phyloP scores from a whole-genome alignment of 2,888 invertebrate genomes.

The Brachyptera risi region DNA sequence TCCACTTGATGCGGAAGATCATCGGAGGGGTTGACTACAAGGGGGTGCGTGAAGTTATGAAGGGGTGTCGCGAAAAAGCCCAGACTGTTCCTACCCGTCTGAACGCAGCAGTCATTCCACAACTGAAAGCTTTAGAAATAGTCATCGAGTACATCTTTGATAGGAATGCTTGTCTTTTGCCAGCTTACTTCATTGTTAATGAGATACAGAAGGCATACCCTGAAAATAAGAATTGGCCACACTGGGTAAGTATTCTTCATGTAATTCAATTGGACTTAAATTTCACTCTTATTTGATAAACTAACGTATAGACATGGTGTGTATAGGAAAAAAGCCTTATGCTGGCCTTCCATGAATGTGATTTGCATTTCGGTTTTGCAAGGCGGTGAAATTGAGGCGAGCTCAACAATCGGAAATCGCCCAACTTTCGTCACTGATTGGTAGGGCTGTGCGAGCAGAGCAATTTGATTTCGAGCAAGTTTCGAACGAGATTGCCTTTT shows the following conservation, averaged over 20 bases:
- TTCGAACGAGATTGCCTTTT: too few relatives aligned
- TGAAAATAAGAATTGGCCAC: slow-evolving; percentile 77
- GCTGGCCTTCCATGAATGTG: too few relatives aligned
- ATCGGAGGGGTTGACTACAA: slow-evolving; percentile 94
- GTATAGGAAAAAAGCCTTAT: too few relatives aligned
- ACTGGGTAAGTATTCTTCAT: slow-evolving; percentile 66
- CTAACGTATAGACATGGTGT: too few relatives aligned
- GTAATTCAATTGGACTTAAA: too few relatives aligned
- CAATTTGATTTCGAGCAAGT: too few relatives aligned
- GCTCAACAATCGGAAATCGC: too few relatives aligned
- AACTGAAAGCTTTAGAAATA: slow-evolving; percentile 73
- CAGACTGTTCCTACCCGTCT: slow-evolving; percentile 73
- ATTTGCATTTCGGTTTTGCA: too few relatives aligned
- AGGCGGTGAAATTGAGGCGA: too few relatives aligned
- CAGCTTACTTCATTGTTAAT: slow-evolving; percentile 92
- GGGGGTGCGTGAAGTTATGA: slow-evolving; percentile 90
- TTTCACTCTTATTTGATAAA: too few relatives aligned
- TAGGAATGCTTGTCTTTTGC: slow-evolving; percentile 84
- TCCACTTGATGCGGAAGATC: slow-evolving; percentile 75
- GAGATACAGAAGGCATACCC: slow-evolving; percentile 88
- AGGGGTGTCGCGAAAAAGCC: slow-evolving; percentile 85
- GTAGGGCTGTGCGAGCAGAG: too few relatives aligned
- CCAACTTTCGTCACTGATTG: too few relatives aligned
- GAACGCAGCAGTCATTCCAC: slow-evolving; percentile 75
- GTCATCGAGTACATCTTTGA: slow-evolving; percentile 89